Conservation (phyloP, 2,888 invertebrate species). For the Dorcus hopei region DNA sequence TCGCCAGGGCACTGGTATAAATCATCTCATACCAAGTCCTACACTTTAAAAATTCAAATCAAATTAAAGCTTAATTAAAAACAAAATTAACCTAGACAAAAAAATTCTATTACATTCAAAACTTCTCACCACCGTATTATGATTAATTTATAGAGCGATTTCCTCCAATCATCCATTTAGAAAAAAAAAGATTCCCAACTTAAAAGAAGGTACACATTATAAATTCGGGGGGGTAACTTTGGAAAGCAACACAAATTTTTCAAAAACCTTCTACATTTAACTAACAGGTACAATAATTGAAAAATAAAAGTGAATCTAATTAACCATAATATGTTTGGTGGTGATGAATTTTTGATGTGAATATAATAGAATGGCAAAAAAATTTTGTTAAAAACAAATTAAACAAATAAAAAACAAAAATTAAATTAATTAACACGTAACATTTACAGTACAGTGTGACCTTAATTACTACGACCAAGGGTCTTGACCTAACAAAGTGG, state of each 20-base stretch:
- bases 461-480: constrained; percentile 13
- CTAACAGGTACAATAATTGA: too few species aligned
- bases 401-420: constrained; percentile 3
- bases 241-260: too few species aligned
- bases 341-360: too few species aligned
- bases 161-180: too few species aligned
- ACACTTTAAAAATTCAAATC: constrained; percentile 9
- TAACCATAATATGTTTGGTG: too few species aligned
- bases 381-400: background rate
- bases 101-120: background rate
- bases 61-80: constrained; percentile 16
- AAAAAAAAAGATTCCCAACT: too few species aligned
- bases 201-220: too few species aligned
- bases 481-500: constrained; percentile 10
- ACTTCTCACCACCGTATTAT: background rate
- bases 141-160: too few species aligned
- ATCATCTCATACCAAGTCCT: constrained; percentile 6
- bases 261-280: too few species aligned
- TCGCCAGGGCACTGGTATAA: background rate
- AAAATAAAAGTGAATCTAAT: too few species aligned
- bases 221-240: too few species aligned
- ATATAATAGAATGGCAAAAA: background rate
- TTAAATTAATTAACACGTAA: constrained; percentile 29
- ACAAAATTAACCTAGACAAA: constrained; percentile 11
- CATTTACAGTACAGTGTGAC: constrained; percentile 31